Percentiles rank a stretch among this genome's conserved stretches.
phyloP scores from a whole-genome alignment of 2,113 vertebrate genomes.

The Malurus alboscapulatus region DNA sequence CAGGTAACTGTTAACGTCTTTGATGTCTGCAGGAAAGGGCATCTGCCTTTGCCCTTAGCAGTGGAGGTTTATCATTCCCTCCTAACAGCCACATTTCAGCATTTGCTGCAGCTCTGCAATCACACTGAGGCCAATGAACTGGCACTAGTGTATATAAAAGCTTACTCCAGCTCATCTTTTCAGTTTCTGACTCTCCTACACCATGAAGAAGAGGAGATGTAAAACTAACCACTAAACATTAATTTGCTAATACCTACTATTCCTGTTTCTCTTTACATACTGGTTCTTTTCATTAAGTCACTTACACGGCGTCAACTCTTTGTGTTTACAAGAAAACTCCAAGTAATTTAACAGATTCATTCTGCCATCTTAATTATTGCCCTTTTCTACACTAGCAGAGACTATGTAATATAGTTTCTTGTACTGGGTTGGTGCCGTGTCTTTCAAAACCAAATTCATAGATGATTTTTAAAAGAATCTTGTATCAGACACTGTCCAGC shows the following conservation, averaged over 20 bases:
- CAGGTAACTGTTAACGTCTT: background rate
- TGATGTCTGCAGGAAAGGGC: background rate
- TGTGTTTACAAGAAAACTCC: background rate
- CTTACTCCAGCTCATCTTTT: background rate
- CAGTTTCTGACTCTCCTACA: background rate
- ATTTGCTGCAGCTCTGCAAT: background rate
- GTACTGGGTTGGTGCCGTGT: background rate
- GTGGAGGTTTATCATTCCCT: background rate
- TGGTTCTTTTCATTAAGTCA: background rate
- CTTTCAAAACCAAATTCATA: constrained; percentile 12
- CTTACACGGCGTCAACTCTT: background rate
- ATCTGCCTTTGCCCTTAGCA: background rate
- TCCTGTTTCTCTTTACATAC: background rate
- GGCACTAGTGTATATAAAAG: background rate
- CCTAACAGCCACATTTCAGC: background rate
- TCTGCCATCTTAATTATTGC: background rate
- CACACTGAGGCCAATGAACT: background rate
- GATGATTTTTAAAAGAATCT: background rate
- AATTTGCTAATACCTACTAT: background rate
- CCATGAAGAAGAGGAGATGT: background rate
- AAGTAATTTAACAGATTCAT: background rate
- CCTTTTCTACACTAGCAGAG: background rate
- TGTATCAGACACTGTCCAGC: background rate
- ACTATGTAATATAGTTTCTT: background rate
- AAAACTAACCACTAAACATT: background rate